These are phyloP conservation scores for Thunnus albacares DNA, from an alignment of 2,797 vertebrate genomes.

Conservation along the genomic window DNA sequence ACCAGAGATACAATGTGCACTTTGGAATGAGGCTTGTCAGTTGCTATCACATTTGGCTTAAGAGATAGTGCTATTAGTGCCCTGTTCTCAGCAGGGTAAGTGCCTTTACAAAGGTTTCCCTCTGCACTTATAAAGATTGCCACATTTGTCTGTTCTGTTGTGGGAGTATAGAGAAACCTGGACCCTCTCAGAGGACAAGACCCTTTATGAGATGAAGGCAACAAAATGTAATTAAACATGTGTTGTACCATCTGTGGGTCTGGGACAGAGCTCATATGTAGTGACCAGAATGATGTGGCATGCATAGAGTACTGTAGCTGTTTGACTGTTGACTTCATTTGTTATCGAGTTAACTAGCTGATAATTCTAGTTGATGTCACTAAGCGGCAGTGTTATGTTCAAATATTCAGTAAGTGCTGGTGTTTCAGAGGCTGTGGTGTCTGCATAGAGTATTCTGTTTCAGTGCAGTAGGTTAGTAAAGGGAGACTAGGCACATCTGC, in stretches of 20 bases:
- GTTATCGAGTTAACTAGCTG: slow-evolving; percentile 13
- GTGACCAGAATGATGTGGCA: slow-evolving; percentile 20
- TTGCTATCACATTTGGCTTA: slow-evolving; percentile 71
- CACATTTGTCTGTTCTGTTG: slow-evolving; percentile 62
- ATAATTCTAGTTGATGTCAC: slow-evolving; percentile 28
- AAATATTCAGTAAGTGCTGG: slow-evolving; percentile 2
- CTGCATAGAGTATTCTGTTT: slow-evolving; percentile 41
- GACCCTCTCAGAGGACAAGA: slow-evolving; percentile 65
- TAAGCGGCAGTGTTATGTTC: slow-evolving; percentile 10
- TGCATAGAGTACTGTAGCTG: neutral
- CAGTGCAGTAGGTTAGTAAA: slow-evolving; percentile 53
- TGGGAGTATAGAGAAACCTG: slow-evolving; percentile 52
- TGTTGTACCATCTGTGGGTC: slow-evolving; percentile 53
- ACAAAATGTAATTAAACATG: slow-evolving; percentile 70
- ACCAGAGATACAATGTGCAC: slow-evolving; percentile 34
- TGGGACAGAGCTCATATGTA: slow-evolving; percentile 36
- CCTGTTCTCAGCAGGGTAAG: slow-evolving; percentile 73
- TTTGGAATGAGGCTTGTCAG: slow-evolving; percentile 66
- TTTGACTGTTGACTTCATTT: slow-evolving; percentile 16
- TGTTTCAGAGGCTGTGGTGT: slow-evolving; percentile 17
- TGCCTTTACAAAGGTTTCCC: slow-evolving; percentile 69
- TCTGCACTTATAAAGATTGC: slow-evolving; percentile 79
- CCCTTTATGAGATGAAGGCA: slow-evolving; percentile 60
- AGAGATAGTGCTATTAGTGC: slow-evolving; percentile 74
- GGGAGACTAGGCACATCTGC: slow-evolving; percentile 50